phyloP scores from a whole-genome alignment of 2,888 invertebrate species.

The Cyrtodaria siliqua region DNA sequence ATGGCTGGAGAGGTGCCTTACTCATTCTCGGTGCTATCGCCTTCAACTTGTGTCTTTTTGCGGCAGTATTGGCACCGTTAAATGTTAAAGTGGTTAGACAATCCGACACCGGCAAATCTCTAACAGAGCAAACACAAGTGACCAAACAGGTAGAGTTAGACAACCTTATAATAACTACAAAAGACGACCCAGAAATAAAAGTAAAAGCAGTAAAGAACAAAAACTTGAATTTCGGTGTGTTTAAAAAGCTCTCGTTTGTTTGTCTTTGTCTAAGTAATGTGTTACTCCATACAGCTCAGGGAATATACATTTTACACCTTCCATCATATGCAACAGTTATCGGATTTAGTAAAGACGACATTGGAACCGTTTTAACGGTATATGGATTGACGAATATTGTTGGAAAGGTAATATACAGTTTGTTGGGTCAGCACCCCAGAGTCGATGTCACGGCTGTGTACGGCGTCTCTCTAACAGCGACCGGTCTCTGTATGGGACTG shows the following conservation, averaged over 20 bases:
- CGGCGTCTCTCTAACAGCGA: conserved; percentile 24
- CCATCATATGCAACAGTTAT: conserved; percentile 37
- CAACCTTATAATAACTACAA: neutral
- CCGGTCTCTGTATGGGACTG: conserved; percentile 38
- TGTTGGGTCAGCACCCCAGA: conserved; percentile 47
- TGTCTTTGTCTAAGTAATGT: conserved; percentile 49
- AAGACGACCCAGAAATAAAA: neutral
- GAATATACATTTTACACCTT: conserved; percentile 49
- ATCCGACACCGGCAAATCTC: too few relatives aligned
- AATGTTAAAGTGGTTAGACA: neutral
- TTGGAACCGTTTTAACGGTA: conserved; percentile 25
- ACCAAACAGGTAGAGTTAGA: too few relatives aligned
- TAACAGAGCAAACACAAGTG: too few relatives aligned
- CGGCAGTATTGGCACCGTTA: conserved; percentile 29
- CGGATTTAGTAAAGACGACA: conserved; percentile 35
- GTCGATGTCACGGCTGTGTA: conserved; percentile 34
- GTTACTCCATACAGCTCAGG: conserved; percentile 26
- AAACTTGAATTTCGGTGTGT: conserved; percentile 5
- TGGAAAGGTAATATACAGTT: conserved; percentile 43
- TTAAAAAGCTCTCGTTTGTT: conserved; percentile 37
- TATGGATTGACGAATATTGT: conserved; percentile 39
- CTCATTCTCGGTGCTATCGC: conserved; percentile 40
- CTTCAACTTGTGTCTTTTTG: conserved; percentile 42
- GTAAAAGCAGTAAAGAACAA: neutral
- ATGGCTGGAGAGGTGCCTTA: conserved; percentile 45